A percentile compares a stretch with the other conserved stretches of the same genome.
Conservation (phyloP, 2,797 vertebrate genomes). For the Pteropus rufus region DNA sequence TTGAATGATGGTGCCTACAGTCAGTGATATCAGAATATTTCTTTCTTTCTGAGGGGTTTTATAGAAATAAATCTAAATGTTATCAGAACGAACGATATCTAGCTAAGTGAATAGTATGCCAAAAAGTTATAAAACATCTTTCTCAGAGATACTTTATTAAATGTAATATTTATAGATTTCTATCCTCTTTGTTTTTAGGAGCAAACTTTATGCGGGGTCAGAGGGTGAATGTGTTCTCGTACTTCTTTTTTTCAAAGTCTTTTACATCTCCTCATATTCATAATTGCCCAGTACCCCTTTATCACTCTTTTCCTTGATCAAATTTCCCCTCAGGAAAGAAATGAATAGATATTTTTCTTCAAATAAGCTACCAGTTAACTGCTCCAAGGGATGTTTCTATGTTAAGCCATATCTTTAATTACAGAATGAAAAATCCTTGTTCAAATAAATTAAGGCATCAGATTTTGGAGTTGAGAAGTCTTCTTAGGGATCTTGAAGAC, state of each 20-base stretch:
- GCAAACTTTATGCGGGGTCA: background rate
- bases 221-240: background rate
- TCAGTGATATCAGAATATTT: conserved; percentile 42
- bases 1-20: conserved; percentile 22
- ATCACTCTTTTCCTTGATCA: background rate
- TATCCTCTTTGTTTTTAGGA: background rate
- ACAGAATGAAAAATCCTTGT: background rate
- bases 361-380: background rate
- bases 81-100: background rate
- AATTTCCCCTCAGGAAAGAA: background rate
- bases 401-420: background rate
- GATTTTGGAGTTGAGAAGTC: background rate
- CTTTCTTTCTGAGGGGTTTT: conserved; percentile 18
- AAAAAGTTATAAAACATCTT: background rate
- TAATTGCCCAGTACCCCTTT: background rate
- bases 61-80: conserved; percentile 31
- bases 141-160: background rate
- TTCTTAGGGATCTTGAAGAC: background rate
- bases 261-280: background rate
- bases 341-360: background rate
- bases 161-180: conserved; percentile 30
- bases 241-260: background rate
- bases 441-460: background rate
- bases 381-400: background rate
- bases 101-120: background rate